Evolutionary conservation across 2,797 vertebrate genomes (phyloP), one percentile per base, ranked within the genome.

Genomic region (Naso thynnoides): DNA sequence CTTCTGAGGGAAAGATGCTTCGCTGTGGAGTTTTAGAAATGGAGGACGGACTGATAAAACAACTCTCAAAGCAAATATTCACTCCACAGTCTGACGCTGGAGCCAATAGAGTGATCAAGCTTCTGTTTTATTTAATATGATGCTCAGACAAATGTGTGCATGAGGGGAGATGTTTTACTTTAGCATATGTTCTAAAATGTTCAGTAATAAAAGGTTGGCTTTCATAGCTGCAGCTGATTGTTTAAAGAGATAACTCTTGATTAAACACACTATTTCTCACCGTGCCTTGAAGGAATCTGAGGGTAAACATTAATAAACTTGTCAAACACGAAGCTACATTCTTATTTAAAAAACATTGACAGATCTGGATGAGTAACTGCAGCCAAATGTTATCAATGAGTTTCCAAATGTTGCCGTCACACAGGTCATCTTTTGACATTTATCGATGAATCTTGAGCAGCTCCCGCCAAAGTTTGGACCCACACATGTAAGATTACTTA

Each of bases 21-120:
- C 27, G 71, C 74, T 76, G 9, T 59, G 38, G 15, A n/a, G 71
- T 79, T 87, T 70, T 53, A 21, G 10, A 45, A 47, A 29, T 16
- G 64, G 63, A 59, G 70, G 63, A 76, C 66, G 42, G 26, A 50
- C 24, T 70, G 39, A 79, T 33, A 44, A 76, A 83, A 86, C 86
- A 85, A 86, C 2, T 74, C 83, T 80, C 57, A 87, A 85, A 87
- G 67, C 86, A 89, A 73, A 89, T 82, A 68, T 44, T 53, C 62
- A 73, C 45, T 76, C 66, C 57, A 67, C 62, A 64, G 67, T 36
- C 18, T 11, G 10, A 23, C 1, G 1, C 41, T 24, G 31, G 49
- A 59, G 29, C 58, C 50, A 72, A 71, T 33, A 61, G 10, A 81
- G 47, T 50, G 36, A 66, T 64, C 52, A 21, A 36, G 48, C 42